Evolutionary conservation across 2,797 vertebrate species (phyloP), one percentile per base, ranked within the genome.

Genomic region (Lagodon rhomboides): DNA sequence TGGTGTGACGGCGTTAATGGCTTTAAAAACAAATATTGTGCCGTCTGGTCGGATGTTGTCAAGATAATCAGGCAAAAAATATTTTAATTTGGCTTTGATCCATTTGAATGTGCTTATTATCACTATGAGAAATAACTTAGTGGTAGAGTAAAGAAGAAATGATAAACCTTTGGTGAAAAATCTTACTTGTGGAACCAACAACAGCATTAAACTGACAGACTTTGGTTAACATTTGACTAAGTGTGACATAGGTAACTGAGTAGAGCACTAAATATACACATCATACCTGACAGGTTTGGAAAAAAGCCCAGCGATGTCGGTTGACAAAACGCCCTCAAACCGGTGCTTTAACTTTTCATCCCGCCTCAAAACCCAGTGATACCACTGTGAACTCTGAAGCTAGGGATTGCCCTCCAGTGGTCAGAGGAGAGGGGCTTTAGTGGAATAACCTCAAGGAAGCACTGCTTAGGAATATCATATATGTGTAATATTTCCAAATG

Each of bases 371-470:
- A 67, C 22, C 34, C 27, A 56, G 67, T 80, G 18, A 67, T 83
- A 77, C 63, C 62, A 62, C 30, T 70, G 46, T 66, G 62, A 84
- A 77, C 83, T 78, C 10, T 82, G 72, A 87, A 82, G 91, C 77
- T 70, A 83, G 75, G 87, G 91, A 91, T 92, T 93, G 93, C 93
- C 94, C 94, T 92, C 93, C 93, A 93, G 94, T 93, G 93, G 94
- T 34, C 88, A 88, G n/a, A 78, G 53, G 47, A 77, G 50, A 79
- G 11, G 75, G 68, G 53, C 10, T 20, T 72, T 49, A 68, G 63
- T 34, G 17, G 7, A 13, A 25, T 3, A 25, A 80, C 70, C 22
- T 54, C 34, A 22, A 68, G 30, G 43, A 46, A 23, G 10, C n/a
- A 44, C 12, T 56, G 1, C 7, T 73, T 12, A 54, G 15, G 12